Evolutionary conservation across 2,888 invertebrate genomes (phyloP).

Genomic region (Oxytorus armatus): DNA sequence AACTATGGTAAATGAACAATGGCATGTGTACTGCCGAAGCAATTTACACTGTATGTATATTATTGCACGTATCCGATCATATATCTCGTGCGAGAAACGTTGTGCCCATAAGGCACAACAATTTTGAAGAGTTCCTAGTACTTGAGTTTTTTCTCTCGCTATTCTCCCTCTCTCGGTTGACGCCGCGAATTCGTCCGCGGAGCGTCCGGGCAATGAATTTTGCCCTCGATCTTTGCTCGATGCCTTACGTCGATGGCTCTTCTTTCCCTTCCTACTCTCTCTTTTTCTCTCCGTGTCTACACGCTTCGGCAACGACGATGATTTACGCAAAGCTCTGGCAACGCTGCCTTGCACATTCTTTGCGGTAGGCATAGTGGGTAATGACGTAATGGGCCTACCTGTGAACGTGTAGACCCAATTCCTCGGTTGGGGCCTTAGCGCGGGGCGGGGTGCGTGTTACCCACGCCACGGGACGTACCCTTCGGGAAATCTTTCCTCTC

Average conservation of each 20-base stretch:
- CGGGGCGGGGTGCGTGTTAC: slow-evolving; percentile 21
- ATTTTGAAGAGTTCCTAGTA: slow-evolving; percentile 1
- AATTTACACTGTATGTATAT: slow-evolving; percentile 30
- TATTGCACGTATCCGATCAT: neutral
- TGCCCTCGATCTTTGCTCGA: slow-evolving; percentile 65
- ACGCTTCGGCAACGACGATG: slow-evolving; percentile 76
- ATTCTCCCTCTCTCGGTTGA: slow-evolving; percentile 30
- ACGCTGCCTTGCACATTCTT: slow-evolving; percentile 80
- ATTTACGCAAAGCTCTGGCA: slow-evolving; percentile 72
- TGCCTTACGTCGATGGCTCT: slow-evolving; percentile 67
- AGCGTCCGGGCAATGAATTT: slow-evolving; percentile 64
- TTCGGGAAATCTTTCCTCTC: slow-evolving; percentile 55
- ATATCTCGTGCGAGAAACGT: neutral
- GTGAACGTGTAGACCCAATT: slow-evolving; percentile 82
- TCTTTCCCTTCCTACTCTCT: slow-evolving; percentile 56
- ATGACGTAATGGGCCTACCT: slow-evolving; percentile 83
- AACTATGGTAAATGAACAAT: slow-evolving; percentile 44
- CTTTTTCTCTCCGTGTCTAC: slow-evolving; percentile 53
- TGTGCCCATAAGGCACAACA: neutral
- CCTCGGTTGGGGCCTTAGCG: slow-evolving; percentile 67
- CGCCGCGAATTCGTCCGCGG: slow-evolving; percentile 59
- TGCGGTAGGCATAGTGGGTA: slow-evolving; percentile 78
- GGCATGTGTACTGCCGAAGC: slow-evolving; percentile 48
- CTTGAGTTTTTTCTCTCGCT: neutral
- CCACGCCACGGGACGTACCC: slow-evolving; percentile 62